A percentile compares a stretch with the other conserved stretches of the same genome.
Conservation (phyloP, 2,113 vertebrate species). For the Jacana jacana region DNA sequence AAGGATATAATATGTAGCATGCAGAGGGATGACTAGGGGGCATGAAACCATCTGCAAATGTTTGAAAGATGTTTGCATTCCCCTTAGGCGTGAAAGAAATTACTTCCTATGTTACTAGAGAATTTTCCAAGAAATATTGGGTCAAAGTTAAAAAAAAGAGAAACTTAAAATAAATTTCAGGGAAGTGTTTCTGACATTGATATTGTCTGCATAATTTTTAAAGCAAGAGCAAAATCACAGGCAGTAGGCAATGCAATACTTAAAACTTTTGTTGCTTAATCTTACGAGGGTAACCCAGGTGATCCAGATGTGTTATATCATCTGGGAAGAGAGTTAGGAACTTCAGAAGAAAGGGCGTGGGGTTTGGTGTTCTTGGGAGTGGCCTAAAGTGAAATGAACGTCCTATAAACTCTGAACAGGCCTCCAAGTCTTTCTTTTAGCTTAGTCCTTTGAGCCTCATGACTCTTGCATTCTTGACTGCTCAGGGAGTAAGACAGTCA, state of each 20-base stretch:
- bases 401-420: not conserved
- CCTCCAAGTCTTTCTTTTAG: not conserved
- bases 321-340: not conserved
- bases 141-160: conserved; percentile 7
- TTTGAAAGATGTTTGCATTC: not conserved
- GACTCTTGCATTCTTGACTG: not conserved
- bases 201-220: not conserved
- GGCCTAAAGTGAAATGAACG: not conserved
- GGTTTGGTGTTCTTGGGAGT: not conserved
- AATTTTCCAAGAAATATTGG: not conserved
- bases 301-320: not conserved
- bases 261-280: not conserved
- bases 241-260: not conserved
- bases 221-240: not conserved
- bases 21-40: conserved; percentile 18
- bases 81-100: conserved; percentile 5
- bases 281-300: not conserved
- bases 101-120: not conserved
- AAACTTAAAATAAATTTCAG: conserved; percentile 29
- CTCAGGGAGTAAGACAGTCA: not conserved
- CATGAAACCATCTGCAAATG: conserved; percentile 36
- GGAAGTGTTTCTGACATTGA: not conserved
- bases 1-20: not conserved
- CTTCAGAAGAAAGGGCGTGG: not conserved
- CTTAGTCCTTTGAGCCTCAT: not conserved